A percentile compares a stretch with the other conserved stretches of the same genome.
Conservation (phyloP, 2,797 vertebrate species). For the Protonibea diacanthus region DNA sequence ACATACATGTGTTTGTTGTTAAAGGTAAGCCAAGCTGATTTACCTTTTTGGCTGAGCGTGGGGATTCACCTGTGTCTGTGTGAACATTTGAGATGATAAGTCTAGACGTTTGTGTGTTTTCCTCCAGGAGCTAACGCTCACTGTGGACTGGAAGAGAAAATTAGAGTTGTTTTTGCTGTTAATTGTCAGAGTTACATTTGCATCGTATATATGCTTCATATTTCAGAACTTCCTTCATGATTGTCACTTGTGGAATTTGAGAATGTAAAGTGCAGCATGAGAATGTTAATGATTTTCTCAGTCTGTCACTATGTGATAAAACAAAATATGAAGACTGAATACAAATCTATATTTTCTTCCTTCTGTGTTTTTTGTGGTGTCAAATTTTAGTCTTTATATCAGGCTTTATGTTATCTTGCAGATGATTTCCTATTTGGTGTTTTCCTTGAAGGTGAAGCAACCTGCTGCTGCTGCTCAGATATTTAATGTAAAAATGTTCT, state of each 20-base stretch:
- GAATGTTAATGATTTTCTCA: not conserved
- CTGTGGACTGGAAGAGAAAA: not conserved
- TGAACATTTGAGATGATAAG: slow-evolving; percentile 26
- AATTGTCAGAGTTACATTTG: not conserved
- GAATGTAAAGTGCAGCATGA: not conserved
- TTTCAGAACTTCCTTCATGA: not conserved
- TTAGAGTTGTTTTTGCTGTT: not conserved
- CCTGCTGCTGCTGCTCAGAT: not conserved
- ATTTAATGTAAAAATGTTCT: not conserved
- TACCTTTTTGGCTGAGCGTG: slow-evolving; percentile 59
- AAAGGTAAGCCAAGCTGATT: slow-evolving; percentile 81
- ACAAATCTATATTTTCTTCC: not conserved
- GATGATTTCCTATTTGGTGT: not conserved
- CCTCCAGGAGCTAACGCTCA: not conserved
- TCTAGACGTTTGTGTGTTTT: not conserved
- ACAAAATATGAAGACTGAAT: not conserved
- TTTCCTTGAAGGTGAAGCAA: not conserved
- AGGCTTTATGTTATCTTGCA: not conserved
- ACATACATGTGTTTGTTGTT: slow-evolving; percentile 76
- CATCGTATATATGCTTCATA: not conserved
- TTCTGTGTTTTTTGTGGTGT: not conserved
- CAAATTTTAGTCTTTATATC: not conserved
- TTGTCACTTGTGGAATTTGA: not conserved
- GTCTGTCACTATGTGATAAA: not conserved
- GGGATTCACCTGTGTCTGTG: slow-evolving; percentile 37